Evolutionary conservation across 2,888 invertebrate species (phyloP), one percentile per base, ranked within the genome.

Genomic region (Leucozona laternaria): DNA sequence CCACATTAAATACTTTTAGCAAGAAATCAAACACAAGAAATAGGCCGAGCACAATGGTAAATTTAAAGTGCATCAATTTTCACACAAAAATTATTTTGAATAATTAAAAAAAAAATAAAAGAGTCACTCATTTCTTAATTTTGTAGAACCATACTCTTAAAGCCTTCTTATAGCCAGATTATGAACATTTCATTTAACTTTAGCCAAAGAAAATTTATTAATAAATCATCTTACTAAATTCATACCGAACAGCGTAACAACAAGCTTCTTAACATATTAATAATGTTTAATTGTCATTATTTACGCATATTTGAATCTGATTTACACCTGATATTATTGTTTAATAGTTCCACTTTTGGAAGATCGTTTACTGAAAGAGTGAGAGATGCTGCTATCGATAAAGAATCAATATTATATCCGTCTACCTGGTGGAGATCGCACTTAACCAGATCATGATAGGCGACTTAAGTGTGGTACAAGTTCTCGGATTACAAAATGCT

Each of bases 401-500:
- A 60, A 83, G 25, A 83, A 75, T 70, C 70, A 40, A 50, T 79
- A 71, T 57, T 66, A 64, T 50, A 55, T 57, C 64, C 20, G 17
- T 68, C 43, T 34, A 60, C 11, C 48, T 15, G 20, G 13, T 10
- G 15, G 8, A 48, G 48, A 76, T 75, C 58, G 55, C 58, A 76
- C 45, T 76, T 66, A 80, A 72, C 45, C 79, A 84, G 80, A 72
- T 84, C 79, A 71, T 66, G 57, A 83, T 70, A 55, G 57, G 15
- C 57, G 31, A n/a, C 11, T 25, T 68, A 71, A 64, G 62, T 70
- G 79, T 20, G 20, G 43, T 58, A 77, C 76, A 70, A 71, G 31
- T 72, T 75, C 83, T 71, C 73, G 11, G 55, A 79, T 84, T 75
- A 72, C 53, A 50, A 75, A 68, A 84, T 80, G 84, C 53, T 76